Conservation (phyloP, 2,797 vertebrate species). For the Podarcis siculus region DNA sequence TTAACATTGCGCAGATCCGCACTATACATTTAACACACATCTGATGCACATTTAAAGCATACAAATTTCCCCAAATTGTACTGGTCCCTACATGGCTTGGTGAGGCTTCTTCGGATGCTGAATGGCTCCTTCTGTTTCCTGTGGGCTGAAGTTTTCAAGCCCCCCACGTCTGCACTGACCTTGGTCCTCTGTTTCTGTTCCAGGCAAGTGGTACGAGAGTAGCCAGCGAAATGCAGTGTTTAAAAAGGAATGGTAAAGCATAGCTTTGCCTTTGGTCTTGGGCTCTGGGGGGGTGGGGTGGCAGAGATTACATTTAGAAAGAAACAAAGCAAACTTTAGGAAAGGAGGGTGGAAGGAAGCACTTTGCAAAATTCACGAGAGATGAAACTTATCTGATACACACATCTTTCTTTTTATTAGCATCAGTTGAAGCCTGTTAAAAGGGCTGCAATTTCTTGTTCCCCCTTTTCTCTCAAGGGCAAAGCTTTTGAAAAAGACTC, state of each 20-base stretch:
- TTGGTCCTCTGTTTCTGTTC: conserved; percentile 44
- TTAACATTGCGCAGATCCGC: conserved; percentile 20
- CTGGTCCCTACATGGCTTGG: rapidly evolving
- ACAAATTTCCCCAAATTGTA: too few relatives aligned
- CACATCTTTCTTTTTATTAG: not conserved
- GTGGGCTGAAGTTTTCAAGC: conserved; percentile 52
- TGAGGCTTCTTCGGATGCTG: not conserved
- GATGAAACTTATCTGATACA: not conserved
- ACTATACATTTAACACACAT: too few relatives aligned
- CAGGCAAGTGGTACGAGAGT: rapidly evolving
- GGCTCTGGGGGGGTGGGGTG: not conserved
- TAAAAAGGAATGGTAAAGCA: not conserved
- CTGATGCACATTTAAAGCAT: too few relatives aligned
- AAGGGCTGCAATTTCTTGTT: not conserved
- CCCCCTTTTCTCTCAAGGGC: not conserved
- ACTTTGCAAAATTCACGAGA: not conserved
- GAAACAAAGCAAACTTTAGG: not conserved
- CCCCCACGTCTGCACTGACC: conserved; percentile 55
- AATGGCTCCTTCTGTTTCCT: not conserved
- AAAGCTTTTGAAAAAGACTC: not conserved
- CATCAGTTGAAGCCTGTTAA: not conserved
- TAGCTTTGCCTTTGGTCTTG: not conserved
- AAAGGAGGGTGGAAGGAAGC: not conserved
- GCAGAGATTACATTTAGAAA: not conserved
- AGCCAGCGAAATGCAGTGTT: conserved; percentile 28